Evolutionary conservation across 2,888 invertebrate genomes (phyloP).

Genomic region (Heterodera filipjevi): DNA sequence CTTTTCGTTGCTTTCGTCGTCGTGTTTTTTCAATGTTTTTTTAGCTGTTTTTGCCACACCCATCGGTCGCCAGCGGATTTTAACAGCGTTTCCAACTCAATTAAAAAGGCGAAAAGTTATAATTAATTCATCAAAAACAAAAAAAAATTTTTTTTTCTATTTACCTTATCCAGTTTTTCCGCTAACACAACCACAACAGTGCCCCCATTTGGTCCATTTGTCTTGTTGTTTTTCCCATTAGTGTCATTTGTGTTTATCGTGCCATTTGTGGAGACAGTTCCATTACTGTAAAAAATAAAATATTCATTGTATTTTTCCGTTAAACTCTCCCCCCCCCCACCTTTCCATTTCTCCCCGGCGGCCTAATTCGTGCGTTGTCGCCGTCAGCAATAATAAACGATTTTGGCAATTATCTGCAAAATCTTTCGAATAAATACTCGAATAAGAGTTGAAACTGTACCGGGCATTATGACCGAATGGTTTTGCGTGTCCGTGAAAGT

Average conservation of each 20-base stretch:
- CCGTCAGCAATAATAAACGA: neutral
- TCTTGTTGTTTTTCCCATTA: neutral
- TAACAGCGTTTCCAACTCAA: conserved; percentile 51
- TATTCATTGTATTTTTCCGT: neutral
- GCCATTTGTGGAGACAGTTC: neutral
- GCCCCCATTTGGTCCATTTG: conserved; percentile 2
- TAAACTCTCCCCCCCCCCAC: neutral
- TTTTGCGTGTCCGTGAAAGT: too few species aligned
- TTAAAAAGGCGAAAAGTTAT: too few species aligned
- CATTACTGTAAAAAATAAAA: neutral
- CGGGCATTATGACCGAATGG: too few species aligned
- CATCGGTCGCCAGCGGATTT: conserved; percentile 41
- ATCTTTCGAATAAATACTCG: too few species aligned
- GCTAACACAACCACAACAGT: conserved; percentile 41
- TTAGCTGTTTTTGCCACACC: conserved; percentile 58
- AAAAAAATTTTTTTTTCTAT: too few species aligned
- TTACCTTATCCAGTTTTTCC: conserved; percentile 57
- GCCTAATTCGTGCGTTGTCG: neutral
- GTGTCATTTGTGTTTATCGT: neutral
- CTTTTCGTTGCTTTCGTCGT: conserved; percentile 34
- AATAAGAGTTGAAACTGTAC: too few species aligned
- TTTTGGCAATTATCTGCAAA: neutral
- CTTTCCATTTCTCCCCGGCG: neutral
- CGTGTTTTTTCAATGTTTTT: conserved; percentile 57
- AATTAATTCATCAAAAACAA: too few species aligned